Evolutionary conservation across 2,888 invertebrate genomes (phyloP).

Genomic region (Enchytraeus crypticus): DNA sequence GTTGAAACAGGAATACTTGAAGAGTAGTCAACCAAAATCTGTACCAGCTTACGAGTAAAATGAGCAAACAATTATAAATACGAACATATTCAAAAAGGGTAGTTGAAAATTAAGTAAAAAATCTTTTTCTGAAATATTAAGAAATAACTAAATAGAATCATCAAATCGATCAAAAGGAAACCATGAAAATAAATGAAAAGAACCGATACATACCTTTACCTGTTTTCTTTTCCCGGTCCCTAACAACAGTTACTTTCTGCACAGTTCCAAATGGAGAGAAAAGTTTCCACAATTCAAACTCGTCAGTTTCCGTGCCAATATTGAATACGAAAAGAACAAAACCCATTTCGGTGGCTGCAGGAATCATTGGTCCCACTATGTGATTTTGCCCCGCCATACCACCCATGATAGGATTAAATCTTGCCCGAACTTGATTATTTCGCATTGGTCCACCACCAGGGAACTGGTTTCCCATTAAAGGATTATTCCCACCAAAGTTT

Average conservation of each 20-base stretch:
- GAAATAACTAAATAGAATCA: too few relatives aligned
- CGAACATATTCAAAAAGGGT: too few relatives aligned
- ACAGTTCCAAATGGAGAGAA: conserved; percentile 48
- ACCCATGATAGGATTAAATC: conserved; percentile 17
- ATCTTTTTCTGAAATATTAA: too few relatives aligned
- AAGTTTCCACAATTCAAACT: conserved; percentile 44
- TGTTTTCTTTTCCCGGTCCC: conserved; percentile 39
- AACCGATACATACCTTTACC: conserved; percentile 36
- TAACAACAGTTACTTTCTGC: conserved; percentile 45
- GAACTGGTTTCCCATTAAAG: too few relatives aligned
- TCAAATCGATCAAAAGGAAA: too few relatives aligned
- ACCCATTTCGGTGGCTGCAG: conserved; percentile 20
- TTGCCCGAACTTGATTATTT: conserved; percentile 7
- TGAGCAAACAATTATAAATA: too few relatives aligned
- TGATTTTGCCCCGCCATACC: not conserved
- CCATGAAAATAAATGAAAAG: not conserved
- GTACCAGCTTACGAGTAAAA: too few relatives aligned
- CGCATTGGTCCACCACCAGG: conserved; percentile 17
- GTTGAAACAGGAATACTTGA: too few relatives aligned
- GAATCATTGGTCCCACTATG: not conserved
- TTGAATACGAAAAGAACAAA: conserved; percentile 48
- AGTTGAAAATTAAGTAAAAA: too few relatives aligned
- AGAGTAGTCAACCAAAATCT: too few relatives aligned
- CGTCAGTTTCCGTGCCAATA: conserved; percentile 47
- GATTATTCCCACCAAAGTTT: not conserved